These are phyloP conservation scores for Schrankia costaestrigalis DNA, from an alignment of 2,888 invertebrate genomes.

Conservation along the genomic window DNA sequence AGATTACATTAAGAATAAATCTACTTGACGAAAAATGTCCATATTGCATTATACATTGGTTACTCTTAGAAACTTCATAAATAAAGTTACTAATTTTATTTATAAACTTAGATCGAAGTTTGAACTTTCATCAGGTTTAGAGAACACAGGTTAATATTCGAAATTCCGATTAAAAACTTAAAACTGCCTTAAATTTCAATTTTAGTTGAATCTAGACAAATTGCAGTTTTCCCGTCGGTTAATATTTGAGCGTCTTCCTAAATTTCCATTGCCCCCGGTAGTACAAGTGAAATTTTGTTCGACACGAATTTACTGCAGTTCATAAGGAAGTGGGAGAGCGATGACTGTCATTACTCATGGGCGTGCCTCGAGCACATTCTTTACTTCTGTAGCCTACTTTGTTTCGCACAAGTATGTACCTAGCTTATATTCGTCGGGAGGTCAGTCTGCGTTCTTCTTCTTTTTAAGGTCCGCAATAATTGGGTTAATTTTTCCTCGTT, in stretches of 20 bases:
- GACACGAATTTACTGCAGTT: constrained; percentile 68
- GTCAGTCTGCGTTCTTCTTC: constrained; percentile 50
- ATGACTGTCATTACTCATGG: constrained; percentile 65
- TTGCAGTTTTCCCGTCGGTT: constrained; percentile 15
- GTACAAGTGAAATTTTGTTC: constrained; percentile 67
- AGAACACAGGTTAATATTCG: too few species aligned
- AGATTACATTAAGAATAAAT: too few species aligned
- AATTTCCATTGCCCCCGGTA: constrained; percentile 44
- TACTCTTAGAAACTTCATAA: too few species aligned
- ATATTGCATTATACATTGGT: too few species aligned
- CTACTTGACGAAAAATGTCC: too few species aligned
- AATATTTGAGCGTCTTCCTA: constrained; percentile 31
- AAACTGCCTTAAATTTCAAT: too few species aligned
- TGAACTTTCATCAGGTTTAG: too few species aligned
- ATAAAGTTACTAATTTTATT: too few species aligned
- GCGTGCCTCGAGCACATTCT: constrained; percentile 55
- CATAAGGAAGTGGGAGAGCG: constrained; percentile 63
- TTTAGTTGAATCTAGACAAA: constrained; percentile 17
- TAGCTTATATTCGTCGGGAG: constrained; percentile 56
- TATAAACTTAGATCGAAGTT: too few species aligned
- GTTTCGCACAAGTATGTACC: constrained; percentile 24
- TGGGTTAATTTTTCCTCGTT: neutral
- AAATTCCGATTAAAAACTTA: too few species aligned
- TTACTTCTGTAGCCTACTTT: constrained; percentile 39
- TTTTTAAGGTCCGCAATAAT: constrained; percentile 36